Base-by-base conservation (phyloP, 2,113 vertebrate species). In the Halichoeres trimaculatus region DNA sequence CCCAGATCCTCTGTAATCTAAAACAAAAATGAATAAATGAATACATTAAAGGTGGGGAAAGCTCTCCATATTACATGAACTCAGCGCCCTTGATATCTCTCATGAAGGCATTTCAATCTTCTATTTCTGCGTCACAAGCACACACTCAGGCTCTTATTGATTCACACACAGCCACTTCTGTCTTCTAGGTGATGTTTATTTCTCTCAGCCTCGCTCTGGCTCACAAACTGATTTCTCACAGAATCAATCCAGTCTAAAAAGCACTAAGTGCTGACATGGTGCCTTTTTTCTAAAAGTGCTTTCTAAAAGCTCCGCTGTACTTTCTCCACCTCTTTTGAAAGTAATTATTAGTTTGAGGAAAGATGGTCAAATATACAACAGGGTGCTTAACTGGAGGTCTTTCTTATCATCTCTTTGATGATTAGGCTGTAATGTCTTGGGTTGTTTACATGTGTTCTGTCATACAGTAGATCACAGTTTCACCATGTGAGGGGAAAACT, bases 1-100 rank as follows among this genome's bases (percentile, higher is more conserved):
- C 74, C 61, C 38, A 71, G 26, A 78, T 78, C 55, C 22, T 36
- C 23, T 2, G 54, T 76, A 70, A 78, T 80, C 53, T 79, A 71
- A 69, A 71, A 60, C 35, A 61, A 69, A 71, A 52, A 63, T 47
- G 59, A 74, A 71, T 40, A 14, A 59, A 76, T 76, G 41, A 82
- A 79, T 76, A 82, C 79, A 75, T 78, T 8, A 75, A 64, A 64
- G 51, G 50, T 40, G 60, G 34, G 16, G 45, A 12, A 20, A 65
- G 79, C 19, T 34, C 61, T 47, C 40, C 13, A 8, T 24, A 23
- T 51, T n/a, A 26, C 51, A 19, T 55, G 59, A 75, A 63, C 79
- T 38, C 55, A n/a, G 16, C 63, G 45, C 34, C 24, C 43, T 45
- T n/a, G 43, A 17, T 22, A 7, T 76, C 10, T 58, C 38, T 3